These are phyloP conservation scores for Pseudopleuronectes americanus DNA, from an alignment of 2,797 vertebrate species.

Conservation along the genomic window DNA sequence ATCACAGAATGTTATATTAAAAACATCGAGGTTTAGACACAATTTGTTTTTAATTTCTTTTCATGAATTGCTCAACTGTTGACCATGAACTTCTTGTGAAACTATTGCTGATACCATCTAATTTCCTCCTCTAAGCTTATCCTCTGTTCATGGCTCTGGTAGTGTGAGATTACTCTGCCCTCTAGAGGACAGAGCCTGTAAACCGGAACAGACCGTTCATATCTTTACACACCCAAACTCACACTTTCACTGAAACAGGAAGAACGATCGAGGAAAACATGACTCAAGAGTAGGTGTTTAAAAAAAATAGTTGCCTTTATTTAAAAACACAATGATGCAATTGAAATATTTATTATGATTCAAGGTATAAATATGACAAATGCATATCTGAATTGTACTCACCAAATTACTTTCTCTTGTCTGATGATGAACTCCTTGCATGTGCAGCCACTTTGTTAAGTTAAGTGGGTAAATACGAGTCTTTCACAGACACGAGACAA, in stretches of 20 bases:
- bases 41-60: too few species aligned
- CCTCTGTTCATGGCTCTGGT: background rate
- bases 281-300: slow-evolving; percentile 12
- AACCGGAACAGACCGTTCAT: background rate
- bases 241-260: background rate
- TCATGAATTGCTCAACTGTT: too few species aligned
- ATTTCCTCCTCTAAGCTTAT: background rate
- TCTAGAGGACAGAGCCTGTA: slow-evolving; percentile 29
- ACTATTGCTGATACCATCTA: too few species aligned
- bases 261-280: background rate
- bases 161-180: slow-evolving; percentile 25
- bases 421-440: slow-evolving; percentile 9
- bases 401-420: slow-evolving; percentile 37
- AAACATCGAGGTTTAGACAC: too few species aligned
- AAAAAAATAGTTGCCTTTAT: slow-evolving; percentile 50
- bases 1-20: too few species aligned
- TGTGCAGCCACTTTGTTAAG: background rate
- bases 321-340: slow-evolving; percentile 21
- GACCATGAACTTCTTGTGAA: too few species aligned
- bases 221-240: background rate
- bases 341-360: background rate
- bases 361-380: background rate
- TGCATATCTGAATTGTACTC: slow-evolving; percentile 54
- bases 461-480: background rate
- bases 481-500: background rate